Evolutionary conservation across 2,113 vertebrate genomes (phyloP).

Genomic region (Donacobius atricapilla): DNA sequence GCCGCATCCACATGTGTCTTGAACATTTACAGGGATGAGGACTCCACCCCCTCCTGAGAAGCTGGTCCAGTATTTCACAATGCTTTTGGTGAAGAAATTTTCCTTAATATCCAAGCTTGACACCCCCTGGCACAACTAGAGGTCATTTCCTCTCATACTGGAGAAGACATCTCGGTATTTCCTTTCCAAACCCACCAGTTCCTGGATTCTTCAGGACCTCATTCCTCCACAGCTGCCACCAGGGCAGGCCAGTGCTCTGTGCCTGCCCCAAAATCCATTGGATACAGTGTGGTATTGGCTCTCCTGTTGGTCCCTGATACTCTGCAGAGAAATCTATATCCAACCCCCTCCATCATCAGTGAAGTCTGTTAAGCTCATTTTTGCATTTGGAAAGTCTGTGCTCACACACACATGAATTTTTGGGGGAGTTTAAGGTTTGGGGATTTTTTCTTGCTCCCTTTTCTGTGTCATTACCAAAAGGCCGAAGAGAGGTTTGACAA

Average conservation of each 20-base stretch:
- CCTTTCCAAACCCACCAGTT: background rate
- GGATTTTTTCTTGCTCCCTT: background rate
- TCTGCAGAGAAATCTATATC: background rate
- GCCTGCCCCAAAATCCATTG: background rate
- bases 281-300: accelerated
- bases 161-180: accelerated
- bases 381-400: background rate
- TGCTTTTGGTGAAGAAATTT: background rate
- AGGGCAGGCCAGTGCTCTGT: background rate
- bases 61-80: background rate
- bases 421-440: accelerated
- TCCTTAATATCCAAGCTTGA: background rate
- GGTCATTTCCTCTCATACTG: background rate
- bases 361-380: background rate
- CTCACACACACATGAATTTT: background rate
- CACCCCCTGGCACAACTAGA: background rate
- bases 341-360: background rate
- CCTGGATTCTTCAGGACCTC: background rate
- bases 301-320: background rate
- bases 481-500: background rate
- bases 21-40: background rate
- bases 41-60: background rate
- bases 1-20: background rate
- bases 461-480: background rate
- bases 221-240: background rate